Conservation (phyloP, 2,888 invertebrate species). For the Harmothoe impar region DNA sequence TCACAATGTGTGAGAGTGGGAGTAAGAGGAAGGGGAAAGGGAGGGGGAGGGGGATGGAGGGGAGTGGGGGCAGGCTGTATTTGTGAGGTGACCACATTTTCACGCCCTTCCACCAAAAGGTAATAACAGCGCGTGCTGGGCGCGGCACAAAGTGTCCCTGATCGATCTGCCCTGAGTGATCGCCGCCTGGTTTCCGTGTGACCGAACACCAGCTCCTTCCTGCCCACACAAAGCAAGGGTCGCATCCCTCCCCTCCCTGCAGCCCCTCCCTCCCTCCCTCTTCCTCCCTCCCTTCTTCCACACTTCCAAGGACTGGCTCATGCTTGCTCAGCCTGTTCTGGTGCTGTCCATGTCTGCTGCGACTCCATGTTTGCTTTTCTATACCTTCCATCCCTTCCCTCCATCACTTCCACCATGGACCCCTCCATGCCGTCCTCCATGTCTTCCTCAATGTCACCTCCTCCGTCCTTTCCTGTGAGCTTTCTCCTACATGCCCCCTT, state of each 20-base stretch:
- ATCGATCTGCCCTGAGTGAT: conserved; percentile 16
- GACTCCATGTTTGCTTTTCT: not conserved
- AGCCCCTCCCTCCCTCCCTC: not conserved
- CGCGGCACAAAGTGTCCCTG: not conserved
- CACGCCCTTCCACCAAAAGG: not conserved
- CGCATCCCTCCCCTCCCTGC: not conserved
- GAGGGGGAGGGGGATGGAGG: too few relatives aligned
- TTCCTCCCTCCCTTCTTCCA: not conserved
- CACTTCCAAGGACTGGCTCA: not conserved
- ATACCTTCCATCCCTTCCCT: too few relatives aligned
- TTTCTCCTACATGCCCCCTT: too few relatives aligned
- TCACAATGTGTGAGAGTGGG: too few relatives aligned
- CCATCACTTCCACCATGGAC: too few relatives aligned
- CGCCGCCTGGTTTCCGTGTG: conserved; percentile 20
- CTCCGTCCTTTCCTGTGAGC: too few relatives aligned
- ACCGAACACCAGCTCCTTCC: not conserved
- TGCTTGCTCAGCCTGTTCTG: not conserved
- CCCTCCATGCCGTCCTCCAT: too few relatives aligned
- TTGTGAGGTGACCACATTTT: not conserved
- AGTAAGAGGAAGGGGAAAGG: too few relatives aligned
- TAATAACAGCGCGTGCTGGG: conserved; percentile 11
- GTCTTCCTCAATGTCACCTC: too few relatives aligned
- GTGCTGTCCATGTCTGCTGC: not conserved
- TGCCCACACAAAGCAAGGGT: not conserved
- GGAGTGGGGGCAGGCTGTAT: not conserved